Conservation (phyloP, 2,113 vertebrate species). For the Theristicus caerulescens region DNA sequence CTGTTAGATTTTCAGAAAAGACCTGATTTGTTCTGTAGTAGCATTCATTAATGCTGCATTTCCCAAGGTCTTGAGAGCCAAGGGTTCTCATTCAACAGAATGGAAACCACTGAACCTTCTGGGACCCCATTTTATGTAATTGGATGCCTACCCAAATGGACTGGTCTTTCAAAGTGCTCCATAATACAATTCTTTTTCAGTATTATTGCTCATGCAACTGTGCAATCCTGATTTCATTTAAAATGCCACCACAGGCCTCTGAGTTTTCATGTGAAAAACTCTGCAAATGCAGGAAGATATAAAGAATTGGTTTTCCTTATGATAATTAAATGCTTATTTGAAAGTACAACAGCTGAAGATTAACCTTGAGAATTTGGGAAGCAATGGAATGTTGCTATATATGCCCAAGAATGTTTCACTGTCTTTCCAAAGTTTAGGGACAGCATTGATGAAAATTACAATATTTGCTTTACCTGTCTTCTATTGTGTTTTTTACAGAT, state of each 20-base stretch:
- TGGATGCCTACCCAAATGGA: background rate
- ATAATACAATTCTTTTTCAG: background rate
- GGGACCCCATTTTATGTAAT: background rate
- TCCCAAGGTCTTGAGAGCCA: background rate
- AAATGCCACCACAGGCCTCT: background rate
- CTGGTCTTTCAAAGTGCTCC: background rate
- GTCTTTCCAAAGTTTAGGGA: background rate
- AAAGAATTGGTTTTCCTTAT: background rate
- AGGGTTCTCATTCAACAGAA: background rate
- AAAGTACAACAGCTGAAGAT: background rate
- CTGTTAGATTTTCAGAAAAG: background rate
- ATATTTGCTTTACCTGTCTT: background rate
- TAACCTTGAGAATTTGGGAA: background rate
- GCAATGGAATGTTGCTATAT: background rate
- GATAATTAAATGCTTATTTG: background rate
- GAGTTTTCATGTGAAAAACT: background rate
- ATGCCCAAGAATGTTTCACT: background rate
- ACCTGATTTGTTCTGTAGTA: background rate
- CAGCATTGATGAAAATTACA: background rate
- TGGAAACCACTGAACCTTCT: background rate
- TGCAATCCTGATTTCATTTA: background rate
- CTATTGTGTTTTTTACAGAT: background rate
- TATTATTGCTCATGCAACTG: background rate
- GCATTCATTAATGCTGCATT: background rate
- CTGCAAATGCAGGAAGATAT: background rate